Conservation (phyloP, 2,888 invertebrate genomes). For the Villa cingulata region DNA sequence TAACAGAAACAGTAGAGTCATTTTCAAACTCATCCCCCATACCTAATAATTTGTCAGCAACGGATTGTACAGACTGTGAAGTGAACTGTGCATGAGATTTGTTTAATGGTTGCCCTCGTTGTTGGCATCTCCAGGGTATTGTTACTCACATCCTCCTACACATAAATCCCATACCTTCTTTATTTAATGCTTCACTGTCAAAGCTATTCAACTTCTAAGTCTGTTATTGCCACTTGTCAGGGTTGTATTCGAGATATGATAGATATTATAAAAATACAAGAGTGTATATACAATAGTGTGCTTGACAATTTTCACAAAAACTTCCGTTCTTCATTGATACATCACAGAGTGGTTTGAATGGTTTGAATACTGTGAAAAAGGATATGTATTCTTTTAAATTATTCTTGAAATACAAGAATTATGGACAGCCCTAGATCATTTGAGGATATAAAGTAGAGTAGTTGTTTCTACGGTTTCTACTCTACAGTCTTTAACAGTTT, state of each 20-base stretch:
- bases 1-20: constrained; percentile 15
- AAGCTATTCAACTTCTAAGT: constrained; percentile 16
- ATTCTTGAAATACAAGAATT: constrained; percentile 9
- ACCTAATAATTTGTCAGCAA: constrained; percentile 20
- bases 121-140: constrained; percentile 15
- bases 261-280: no score
- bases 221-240: constrained; percentile 8
- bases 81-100: constrained; percentile 21
- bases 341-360: constrained; percentile 2
- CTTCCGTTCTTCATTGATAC: neutral
- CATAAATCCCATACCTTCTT: neutral
- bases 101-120: constrained; percentile 21
- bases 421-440: constrained; percentile 10
- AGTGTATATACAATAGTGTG: neutral
- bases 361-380: no score
- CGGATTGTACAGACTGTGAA: constrained; percentile 20
- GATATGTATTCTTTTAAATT: constrained; percentile 4
- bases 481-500: neutral
- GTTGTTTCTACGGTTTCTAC: neutral
- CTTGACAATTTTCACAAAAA: constrained; percentile 8
- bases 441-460: neutral
- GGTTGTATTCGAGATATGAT: constrained; percentile 6
- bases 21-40: constrained; percentile 17
- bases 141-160: constrained; percentile 3
- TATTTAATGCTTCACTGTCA: constrained; percentile 1